Base-by-base conservation (phyloP, 2,113 vertebrate genomes). In the Nematolebias whitei region DNA sequence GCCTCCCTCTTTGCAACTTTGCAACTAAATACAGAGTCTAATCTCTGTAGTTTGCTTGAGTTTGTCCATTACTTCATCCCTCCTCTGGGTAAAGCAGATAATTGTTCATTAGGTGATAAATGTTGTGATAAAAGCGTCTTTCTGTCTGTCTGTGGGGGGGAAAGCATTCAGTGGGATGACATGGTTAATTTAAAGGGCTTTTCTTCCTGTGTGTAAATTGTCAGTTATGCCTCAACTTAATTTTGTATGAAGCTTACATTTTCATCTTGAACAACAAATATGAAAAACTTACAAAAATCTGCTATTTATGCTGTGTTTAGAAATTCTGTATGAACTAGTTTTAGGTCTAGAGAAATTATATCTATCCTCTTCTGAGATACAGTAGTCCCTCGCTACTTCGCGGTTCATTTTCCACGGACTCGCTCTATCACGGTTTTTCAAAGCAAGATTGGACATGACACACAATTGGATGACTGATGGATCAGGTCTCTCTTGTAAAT, bases 51-150 rank as follows among this genome's bases (percentile, higher is more conserved):
- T 82, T 88, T 68, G 65, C 74, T 52, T 38, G 68, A 74, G 79
- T 80, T 79, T 81, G 78, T 82, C 74, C 70, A 23, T 83, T 75
- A 77, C 80, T 74, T 83, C 61, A 61, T 43, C 68, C 70, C 68
- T 89, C 74, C 86, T 88, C 75, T 80, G 78, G 71, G 79, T 83
- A 74, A 84, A 67, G 74, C 76, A 53, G 44, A 85, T 74, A 60
- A 84, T 87, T 78, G 88, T 91, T 83, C 83, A 76, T 71, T 18
- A 72, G 64, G 66, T 45, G 60, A 19, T 67, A 72, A 57, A 65
- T 67, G 41, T 1, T 5, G 43, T 1, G 0, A 67, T 68, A 43
- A 65, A 69, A 35, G 40, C 19, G 20, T 77, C 45, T 48, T 41
- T 60, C 32, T 16, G 16, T 49, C 35, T 39, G 15, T 41, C 16